Percentiles rank a stretch among this genome's conserved stretches.
phyloP scores from a whole-genome alignment of 2,797 vertebrate species.

The Danio choprae region DNA sequence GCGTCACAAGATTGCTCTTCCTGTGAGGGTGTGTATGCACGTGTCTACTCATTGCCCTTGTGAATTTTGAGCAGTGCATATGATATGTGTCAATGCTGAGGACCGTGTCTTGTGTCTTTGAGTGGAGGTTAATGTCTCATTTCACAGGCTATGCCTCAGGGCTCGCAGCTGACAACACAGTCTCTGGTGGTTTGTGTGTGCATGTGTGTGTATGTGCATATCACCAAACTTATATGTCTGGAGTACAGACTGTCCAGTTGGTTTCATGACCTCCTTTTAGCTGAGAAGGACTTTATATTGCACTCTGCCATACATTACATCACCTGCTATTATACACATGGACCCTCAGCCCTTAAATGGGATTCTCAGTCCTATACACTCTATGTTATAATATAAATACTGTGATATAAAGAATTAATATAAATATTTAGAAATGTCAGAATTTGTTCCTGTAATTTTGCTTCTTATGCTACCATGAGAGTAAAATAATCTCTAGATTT shows the following conservation, averaged over 20 bases:
- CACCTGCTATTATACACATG: conserved; percentile 1
- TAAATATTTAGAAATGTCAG: not conserved
- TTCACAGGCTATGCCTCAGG: conserved; percentile 54
- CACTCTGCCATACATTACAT: not conserved
- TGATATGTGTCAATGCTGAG: conserved; percentile 50
- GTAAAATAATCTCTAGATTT: not conserved
- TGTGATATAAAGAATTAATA: not conserved
- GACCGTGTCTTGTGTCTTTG: conserved; percentile 55
- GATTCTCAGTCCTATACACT: not conserved
- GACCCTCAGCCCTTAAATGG: not conserved
- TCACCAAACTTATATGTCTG: conserved; percentile 23
- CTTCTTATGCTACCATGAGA: not conserved
- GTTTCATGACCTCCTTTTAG: not conserved
- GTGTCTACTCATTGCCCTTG: conserved; percentile 47
- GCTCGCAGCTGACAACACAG: conserved; percentile 48
- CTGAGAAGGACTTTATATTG: not conserved
- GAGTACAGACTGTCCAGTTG: not conserved
- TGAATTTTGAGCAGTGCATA: conserved; percentile 49
- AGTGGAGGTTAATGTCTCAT: conserved; percentile 59
- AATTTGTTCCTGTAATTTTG: not conserved
- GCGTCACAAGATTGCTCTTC: conserved; percentile 29
- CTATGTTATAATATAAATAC: not conserved
- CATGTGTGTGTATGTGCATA: conserved; percentile 57
- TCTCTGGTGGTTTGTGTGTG: conserved; percentile 44
- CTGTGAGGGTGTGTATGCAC: conserved; percentile 30